Percentiles rank a stretch among this genome's conserved stretches.
These are phyloP conservation scores for Furnarius figulus DNA, from an alignment of 2,113 vertebrate species.

Conservation along the genomic window DNA sequence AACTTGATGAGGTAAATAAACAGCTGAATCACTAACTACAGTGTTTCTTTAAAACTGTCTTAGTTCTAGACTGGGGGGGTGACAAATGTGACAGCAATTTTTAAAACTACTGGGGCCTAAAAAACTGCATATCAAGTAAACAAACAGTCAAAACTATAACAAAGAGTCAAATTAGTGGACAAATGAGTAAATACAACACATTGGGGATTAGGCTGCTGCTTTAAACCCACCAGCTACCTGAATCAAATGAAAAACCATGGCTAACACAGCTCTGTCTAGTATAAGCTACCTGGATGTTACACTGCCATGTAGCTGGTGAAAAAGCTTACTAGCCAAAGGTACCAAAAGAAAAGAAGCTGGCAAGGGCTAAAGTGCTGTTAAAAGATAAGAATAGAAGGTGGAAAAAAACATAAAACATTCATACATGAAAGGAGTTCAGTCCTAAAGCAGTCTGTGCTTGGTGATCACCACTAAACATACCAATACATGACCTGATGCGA, in stretches of 20 bases:
- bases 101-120: background rate
- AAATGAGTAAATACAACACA: background rate
- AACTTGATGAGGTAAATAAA: background rate
- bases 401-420: no score
- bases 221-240: background rate
- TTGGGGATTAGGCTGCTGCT: background rate
- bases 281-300: background rate
- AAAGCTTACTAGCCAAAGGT: background rate
- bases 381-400: background rate
- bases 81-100: background rate
- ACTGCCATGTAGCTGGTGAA: background rate
- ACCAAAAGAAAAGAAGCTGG: background rate
- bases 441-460: background rate
- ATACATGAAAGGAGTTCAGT: background rate
- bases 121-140: background rate
- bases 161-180: background rate
- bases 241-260: background rate
- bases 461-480: background rate
- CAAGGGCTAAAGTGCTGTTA: background rate
- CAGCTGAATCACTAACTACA: background rate
- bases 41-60: background rate
- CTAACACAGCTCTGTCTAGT: background rate
- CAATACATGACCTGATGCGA: background rate
- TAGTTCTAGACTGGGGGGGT: background rate
- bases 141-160: background rate